Base-by-base conservation (phyloP, 2,113 vertebrate genomes). In the Gymnorhina tibicen region DNA sequence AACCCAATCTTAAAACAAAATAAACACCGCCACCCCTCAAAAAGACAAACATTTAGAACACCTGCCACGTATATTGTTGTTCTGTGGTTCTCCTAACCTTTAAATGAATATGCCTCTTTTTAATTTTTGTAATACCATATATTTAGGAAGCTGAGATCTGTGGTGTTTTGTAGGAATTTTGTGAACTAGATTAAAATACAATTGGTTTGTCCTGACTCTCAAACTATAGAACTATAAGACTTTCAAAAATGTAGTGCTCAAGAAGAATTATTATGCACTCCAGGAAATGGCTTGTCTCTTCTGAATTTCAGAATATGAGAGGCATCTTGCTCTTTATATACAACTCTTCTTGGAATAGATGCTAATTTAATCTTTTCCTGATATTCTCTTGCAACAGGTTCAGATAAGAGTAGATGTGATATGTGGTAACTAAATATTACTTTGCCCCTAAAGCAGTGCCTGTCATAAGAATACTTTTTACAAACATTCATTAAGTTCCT, bases 11-110 rank as follows among this genome's bases (percentile, higher is more conserved):
- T 27, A 64, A 78, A 69, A n/a, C 8, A 64, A 63, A 82, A 60
- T 30, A 59, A 85, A 28, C 5, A 60, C 4, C 4, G 50, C 4
- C 6, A 9, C 0, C 2, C 2, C 7, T 18, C 14, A 23, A 28
- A 19, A 73, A 72, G 1, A 41, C 5, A 75, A 56, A 33, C 5
- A 82, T 56, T 66, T 56, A 90, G 30, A 70, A 47, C 10, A 70
- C 7, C 11, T 87, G 21, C 4, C 9, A 21, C 52, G 3, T 49
- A 52, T 52, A 33, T 44, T n/a, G 22, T 32, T 72, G 17, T 47
- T 42, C 24, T 58, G 3, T 33, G 9, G 6, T 62, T 70, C 39
- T 74, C 16, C 9, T 42, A 56, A 26, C 5, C 14, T 50, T 79
- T 39, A 42, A 41, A 66, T 30, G 42, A 42, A 32, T 37, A 53